Evolutionary conservation across 2,113 vertebrate species (phyloP), one percentile per base, ranked within the genome.

Genomic region (Lepus timidus): DNA sequence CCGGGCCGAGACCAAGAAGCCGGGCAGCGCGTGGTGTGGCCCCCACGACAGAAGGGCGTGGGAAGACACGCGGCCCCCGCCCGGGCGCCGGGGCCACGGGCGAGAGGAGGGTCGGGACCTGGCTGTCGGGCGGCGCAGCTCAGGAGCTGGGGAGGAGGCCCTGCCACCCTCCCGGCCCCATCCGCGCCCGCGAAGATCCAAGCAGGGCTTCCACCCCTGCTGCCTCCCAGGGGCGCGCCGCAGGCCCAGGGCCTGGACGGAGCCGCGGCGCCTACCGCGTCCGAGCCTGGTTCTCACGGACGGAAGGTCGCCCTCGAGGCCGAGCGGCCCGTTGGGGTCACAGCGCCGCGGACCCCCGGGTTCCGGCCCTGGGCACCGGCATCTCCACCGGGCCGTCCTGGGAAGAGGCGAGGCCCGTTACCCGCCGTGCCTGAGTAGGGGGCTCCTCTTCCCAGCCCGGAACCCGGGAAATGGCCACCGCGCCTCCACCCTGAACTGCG

Each of bases 171-270:
- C 75, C 78, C 70, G 4, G n/a, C 65, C 70, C 39, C 82, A 79
- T 39, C 80, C 14, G 80, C 94, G 81, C 80, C 92, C 90, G 14
- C 29, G 36, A 78, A 85, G 55, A 81, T 31, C 91, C 51, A 70
- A 51, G 52, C 92, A 8, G 75, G 76, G 22, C 93, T 61, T 39
- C 71, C 88, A 22, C 70, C 51, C 88, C 78, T 25, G 88, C 58
- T 93, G 88, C 58, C 95, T 55, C 74, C 4, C 3, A 71, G 52
- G n/a, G 79, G 31, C 33, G 73, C 39, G 22, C 78, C 1, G 61
- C 23, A 78, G 70, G 78, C 70, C 52, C 58, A 9, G 70, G 91
- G 92, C 95, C 93, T 76, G 36, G 65, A 11, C 1, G 8, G 81
- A 92, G 73, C 33, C 27, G 31, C 75, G 20, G 39, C n/a, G 64